Percentiles rank a stretch among this genome's conserved stretches.
Evolutionary conservation across 2,888 invertebrate species (phyloP).

Genomic region (Acleris sparsana): DNA sequence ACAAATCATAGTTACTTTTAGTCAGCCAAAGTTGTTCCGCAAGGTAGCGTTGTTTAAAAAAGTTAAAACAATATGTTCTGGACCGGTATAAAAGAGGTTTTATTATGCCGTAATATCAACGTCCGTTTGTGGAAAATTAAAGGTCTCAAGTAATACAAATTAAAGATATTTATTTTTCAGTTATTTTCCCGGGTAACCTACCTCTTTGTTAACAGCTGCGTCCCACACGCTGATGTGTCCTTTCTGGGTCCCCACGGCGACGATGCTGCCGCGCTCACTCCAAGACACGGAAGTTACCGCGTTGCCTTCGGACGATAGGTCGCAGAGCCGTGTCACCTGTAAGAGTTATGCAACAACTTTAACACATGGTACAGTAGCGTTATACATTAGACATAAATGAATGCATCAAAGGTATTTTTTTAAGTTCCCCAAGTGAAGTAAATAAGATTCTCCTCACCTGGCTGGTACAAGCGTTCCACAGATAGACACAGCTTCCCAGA

Average conservation of each 20-base stretch:
- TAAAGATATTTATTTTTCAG: no score
- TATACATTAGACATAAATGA: no score
- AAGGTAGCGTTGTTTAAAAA: no score
- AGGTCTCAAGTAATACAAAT: no score
- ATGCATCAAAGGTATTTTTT: no score
- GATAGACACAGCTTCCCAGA: conserved; percentile 97
- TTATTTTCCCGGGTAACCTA: conserved; percentile 41
- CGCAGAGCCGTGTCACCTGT: conserved; percentile 96
- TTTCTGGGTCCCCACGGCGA: conserved; percentile 99
- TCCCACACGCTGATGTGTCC: conserved; percentile 99
- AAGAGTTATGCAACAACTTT: background rate
- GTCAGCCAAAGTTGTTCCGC: no score
- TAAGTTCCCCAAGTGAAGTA: background rate
- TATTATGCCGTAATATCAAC: no score
- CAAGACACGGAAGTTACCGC: conserved; percentile 99
- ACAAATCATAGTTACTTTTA: no score
- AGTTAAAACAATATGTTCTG: no score
- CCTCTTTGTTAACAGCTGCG: conserved; percentile 95
- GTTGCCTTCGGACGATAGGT: conserved; percentile 95
- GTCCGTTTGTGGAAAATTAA: no score
- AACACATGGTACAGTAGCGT: no score
- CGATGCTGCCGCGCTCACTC: conserved; percentile 98
- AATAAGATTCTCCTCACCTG: conserved; percentile 84
- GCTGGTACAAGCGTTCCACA: conserved; percentile 99
- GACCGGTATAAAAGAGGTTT: no score